Percentiles rank a stretch among this genome's conserved stretches.
phyloP scores from a whole-genome alignment of 2,113 vertebrate genomes.

The Coryphaenoides rupestris region DNA sequence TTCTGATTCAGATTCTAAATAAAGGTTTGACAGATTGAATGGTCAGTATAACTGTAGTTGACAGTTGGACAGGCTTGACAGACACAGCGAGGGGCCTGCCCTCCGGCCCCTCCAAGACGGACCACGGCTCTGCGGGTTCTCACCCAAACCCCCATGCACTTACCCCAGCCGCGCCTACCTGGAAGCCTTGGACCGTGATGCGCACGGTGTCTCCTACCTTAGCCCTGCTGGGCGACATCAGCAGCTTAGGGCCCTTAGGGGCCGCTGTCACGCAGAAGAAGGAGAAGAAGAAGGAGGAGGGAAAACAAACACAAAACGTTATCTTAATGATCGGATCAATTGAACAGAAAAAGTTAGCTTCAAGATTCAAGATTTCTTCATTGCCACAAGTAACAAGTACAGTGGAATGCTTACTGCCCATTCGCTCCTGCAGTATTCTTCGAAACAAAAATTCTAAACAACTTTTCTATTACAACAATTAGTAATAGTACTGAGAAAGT shows the following conservation, averaged over 20 bases:
- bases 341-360: no score
- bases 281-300: slow-evolving; percentile 29
- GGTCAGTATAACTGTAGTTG: slow-evolving; percentile 26
- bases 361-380: no score
- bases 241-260: slow-evolving; percentile 91
- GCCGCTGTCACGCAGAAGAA: slow-evolving; percentile 73
- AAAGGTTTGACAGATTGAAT: slow-evolving; percentile 5
- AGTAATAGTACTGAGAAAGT: no score
- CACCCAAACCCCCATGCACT: slow-evolving; percentile 48
- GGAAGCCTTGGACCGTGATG: slow-evolving; percentile 92
- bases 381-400: no score
- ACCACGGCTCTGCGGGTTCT: slow-evolving; percentile 29
- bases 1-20: no score
- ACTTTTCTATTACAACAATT: no score
- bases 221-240: slow-evolving; percentile 85
- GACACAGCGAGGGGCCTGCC: slow-evolving; percentile 5
- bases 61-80: slow-evolving; percentile 21
- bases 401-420: no score
- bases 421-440: no score
- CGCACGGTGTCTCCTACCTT: slow-evolving; percentile 93
- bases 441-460: no score
- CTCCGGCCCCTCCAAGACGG: slow-evolving; percentile 24
- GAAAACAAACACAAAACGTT: slow-evolving; percentile 62
- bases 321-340: no score
- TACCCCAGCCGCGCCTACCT: slow-evolving; percentile 75